Conservation (phyloP, 2,113 vertebrate genomes). For the Chauna torquata region DNA sequence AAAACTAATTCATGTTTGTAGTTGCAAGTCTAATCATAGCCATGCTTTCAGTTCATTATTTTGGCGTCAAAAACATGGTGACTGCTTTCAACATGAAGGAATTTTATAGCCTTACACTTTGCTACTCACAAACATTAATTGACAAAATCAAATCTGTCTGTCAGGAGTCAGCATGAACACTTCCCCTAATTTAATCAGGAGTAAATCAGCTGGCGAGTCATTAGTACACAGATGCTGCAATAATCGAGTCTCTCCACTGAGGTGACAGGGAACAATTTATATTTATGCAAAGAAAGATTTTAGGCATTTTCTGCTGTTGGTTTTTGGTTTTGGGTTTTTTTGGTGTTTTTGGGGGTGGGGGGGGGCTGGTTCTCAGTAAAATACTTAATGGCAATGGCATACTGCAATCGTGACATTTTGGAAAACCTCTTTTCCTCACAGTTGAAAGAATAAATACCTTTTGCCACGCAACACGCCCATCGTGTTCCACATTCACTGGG, state of each 20-base stretch:
- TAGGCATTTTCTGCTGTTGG: background rate
- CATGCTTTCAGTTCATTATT: conserved; percentile 16
- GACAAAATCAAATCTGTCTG: conserved; percentile 26
- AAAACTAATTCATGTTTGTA: background rate
- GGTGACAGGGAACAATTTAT: background rate
- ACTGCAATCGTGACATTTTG: background rate
- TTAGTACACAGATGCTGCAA: background rate
- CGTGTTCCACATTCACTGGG: background rate
- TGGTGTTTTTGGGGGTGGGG: background rate
- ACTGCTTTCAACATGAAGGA: conserved; percentile 18
- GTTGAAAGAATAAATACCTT: background rate
- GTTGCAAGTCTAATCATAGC: background rate
- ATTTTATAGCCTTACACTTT: conserved; percentile 5
- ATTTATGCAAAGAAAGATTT: background rate
- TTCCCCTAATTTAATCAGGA: conserved; percentile 32
- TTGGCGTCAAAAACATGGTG: background rate
- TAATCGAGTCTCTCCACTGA: background rate
- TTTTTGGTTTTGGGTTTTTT: background rate
- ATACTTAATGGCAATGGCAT: background rate
- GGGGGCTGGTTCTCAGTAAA: too few relatives aligned
- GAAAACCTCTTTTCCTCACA: background rate
- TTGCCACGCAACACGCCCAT: background rate
- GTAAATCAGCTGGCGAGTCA: background rate
- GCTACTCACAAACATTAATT: background rate
- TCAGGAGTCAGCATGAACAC: background rate